phyloP scores from a whole-genome alignment of 2,113 vertebrate genomes.

The Pardalotus punctatus region DNA sequence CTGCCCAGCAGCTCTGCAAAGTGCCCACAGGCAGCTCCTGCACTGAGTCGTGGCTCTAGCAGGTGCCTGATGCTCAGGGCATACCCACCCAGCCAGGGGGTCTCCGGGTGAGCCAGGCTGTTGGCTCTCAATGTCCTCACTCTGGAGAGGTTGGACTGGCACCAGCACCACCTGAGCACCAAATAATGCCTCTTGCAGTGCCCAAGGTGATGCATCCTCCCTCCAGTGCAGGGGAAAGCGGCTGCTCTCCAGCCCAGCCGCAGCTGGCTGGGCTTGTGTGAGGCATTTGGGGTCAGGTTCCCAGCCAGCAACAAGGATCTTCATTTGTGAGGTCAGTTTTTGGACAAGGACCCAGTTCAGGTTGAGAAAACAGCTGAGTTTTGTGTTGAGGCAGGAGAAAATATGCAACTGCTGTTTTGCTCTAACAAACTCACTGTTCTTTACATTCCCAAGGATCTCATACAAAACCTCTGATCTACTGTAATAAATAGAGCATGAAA shows the following conservation, averaged over 20 bases:
- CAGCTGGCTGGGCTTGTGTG: neutral
- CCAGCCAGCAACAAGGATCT: neutral
- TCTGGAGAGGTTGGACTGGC: neutral
- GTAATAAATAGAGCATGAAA: slow-evolving; percentile 75
- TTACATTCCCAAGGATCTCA: slow-evolving; percentile 55
- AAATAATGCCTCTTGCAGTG: neutral
- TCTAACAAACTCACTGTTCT: slow-evolving; percentile 30
- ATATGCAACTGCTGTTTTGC: neutral
- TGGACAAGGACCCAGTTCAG: neutral
- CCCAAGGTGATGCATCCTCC: neutral
- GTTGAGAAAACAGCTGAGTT: neutral
- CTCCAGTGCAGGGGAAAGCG: accelerated
- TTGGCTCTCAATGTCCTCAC: neutral
- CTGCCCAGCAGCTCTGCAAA: neutral
- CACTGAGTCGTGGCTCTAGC: accelerated
- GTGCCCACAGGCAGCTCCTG: neutral
- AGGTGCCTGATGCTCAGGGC: neutral
- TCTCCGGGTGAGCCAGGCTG: neutral
- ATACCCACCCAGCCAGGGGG: accelerated
- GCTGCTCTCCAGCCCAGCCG: neutral
- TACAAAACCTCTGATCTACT: slow-evolving; percentile 51
- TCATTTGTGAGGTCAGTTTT: neutral
- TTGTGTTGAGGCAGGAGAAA: neutral
- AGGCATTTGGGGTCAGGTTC: neutral
- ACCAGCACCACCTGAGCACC: neutral